Evolutionary conservation across 2,797 vertebrate species (phyloP), one percentile per base, ranked within the genome.

Genomic region (Siniperca undulata): DNA sequence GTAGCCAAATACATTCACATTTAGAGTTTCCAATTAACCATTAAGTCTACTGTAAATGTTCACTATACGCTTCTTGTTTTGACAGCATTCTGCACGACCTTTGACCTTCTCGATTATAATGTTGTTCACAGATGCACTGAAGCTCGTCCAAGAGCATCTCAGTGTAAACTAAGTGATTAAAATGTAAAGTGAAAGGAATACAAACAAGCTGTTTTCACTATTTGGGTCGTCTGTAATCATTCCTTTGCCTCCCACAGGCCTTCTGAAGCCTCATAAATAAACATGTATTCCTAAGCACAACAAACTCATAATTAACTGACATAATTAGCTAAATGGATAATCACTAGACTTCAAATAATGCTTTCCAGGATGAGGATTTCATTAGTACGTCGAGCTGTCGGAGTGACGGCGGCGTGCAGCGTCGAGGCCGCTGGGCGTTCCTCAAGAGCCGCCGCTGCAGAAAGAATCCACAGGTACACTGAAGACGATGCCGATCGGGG

Each of bases 91-190:
- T 4, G 2, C 16, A 1, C 5, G 22, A 67, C 74, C 74, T 76
- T 36, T 67, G 66, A 69, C 55, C 34, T 38, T 4, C 55, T 22
- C 4, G 1, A 1, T 65, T 46, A 3, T 22, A 6, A 72, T 2
- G 0, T 27, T 4, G 0, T 38, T 11, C 8, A 42, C 60, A 56
- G 48, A 0, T 3, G 20, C 10, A 2, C 67, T 78, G 58, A 2
- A 20, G 20, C 58, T 38, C 34, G 0, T 69, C 12, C 7, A 1
- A 20, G n/a, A 55, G 46, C n/a, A n/a, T 53, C 50, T 52, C 19
- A 5, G 24, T 16, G 3, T 0, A 0, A 53, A 20, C 22, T 30
- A 7, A 16, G 0, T 6, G 53, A 46, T 60, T 74, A 0, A 68
- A 27, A 68, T 36, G 12, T 46, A 20, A 55, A 52, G n/a, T 42